Conservation (phyloP, 2,113 vertebrate species). For the Probosciger aterrimus region DNA sequence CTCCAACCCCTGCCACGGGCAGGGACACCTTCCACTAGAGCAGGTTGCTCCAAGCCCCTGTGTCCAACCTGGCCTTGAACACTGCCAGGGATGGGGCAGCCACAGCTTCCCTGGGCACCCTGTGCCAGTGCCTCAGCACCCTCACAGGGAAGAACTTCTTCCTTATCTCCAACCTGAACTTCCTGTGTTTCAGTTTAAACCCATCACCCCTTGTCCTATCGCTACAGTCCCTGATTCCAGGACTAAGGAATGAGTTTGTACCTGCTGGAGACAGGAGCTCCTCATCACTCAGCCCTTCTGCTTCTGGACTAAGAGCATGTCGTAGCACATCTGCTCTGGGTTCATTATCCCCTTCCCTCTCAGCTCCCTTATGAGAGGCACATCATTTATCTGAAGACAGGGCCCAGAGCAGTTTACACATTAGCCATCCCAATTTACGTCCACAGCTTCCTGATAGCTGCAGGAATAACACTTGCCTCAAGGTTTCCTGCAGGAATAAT, state of each 20-base stretch:
- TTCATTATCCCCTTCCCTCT: background rate
- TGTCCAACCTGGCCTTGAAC: too few relatives aligned
- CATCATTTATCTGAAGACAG: background rate
- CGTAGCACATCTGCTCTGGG: background rate
- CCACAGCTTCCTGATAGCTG: accelerated
- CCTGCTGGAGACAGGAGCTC: background rate
- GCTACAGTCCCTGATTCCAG: background rate
- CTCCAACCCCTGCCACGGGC: background rate
- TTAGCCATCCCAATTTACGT: background rate
- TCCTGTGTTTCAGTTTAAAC: background rate
- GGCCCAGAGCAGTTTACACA: background rate
- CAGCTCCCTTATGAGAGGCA: background rate
- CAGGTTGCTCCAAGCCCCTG: background rate
- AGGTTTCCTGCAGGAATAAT: background rate
- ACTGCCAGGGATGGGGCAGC: too few relatives aligned
- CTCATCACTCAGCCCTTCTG: background rate
- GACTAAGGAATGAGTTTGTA: background rate
- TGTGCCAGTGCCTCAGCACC: background rate
- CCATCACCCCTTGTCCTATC: background rate
- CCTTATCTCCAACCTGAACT: background rate
- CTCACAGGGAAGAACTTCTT: background rate
- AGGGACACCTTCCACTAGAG: background rate
- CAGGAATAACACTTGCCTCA: background rate
- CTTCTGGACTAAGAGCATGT: background rate
- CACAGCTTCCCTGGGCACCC: background rate